Evolutionary conservation across 2,113 vertebrate genomes (phyloP).

Genomic region (Vicugna pacos): DNA sequence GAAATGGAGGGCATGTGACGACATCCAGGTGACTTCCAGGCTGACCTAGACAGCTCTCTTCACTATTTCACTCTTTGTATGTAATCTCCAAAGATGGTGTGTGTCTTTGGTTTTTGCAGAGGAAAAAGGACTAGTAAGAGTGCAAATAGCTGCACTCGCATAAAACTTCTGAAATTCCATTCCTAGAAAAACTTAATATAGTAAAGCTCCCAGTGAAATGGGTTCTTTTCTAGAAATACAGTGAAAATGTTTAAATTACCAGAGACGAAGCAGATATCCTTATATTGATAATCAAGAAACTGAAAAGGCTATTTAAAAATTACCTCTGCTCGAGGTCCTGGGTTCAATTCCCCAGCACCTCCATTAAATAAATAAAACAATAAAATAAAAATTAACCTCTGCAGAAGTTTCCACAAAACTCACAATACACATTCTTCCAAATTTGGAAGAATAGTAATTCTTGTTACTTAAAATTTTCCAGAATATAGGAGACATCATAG

Average conservation of each 20-base stretch:
- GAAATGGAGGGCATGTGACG: not conserved
- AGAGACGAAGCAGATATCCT: not conserved
- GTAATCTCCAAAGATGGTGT: not conserved
- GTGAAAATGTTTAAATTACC: not conserved
- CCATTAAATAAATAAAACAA: no score
- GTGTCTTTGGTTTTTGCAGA: slow-evolving; percentile 6
- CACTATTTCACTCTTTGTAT: not conserved
- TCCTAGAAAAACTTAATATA: slow-evolving; percentile 32
- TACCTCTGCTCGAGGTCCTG: not conserved
- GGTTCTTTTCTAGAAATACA: not conserved
- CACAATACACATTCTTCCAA: not conserved
- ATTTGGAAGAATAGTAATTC: slow-evolving; percentile 26
- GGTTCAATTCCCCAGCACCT: no score
- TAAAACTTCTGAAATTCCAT: not conserved
- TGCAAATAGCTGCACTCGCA: not conserved
- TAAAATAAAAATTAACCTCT: not conserved
- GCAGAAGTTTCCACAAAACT: not conserved
- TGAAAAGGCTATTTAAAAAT: not conserved
- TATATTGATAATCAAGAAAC: not conserved
- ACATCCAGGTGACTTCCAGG: not conserved
- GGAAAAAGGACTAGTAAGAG: not conserved
- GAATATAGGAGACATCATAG: slow-evolving; percentile 3
- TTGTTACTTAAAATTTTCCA: not conserved
- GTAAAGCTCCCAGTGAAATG: slow-evolving; percentile 30
- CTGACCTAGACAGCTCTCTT: not conserved